phyloP scores from a whole-genome alignment of 2,888 invertebrate genomes.

The Eupithecia subfuscata region DNA sequence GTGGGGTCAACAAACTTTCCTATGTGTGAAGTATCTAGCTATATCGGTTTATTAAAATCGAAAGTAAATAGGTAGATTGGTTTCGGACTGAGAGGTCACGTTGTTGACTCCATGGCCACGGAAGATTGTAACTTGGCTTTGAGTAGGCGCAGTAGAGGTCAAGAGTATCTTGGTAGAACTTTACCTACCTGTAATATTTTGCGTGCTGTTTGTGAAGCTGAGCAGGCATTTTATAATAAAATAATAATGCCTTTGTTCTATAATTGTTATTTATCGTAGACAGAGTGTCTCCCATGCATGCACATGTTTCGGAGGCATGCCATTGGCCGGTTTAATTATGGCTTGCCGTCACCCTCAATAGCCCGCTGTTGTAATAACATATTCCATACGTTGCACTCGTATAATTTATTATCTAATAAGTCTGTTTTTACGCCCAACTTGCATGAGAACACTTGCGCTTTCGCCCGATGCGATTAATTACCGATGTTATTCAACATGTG shows the following conservation, averaged over 20 bases:
- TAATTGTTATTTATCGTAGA: constrained; percentile 27
- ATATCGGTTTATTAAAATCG: constrained; percentile 33
- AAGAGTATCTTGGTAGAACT: background rate
- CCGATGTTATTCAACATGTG: constrained; percentile 76
- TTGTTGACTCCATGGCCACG: constrained; percentile 2
- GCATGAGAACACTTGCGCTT: constrained; percentile 80
- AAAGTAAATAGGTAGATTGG: constrained; percentile 31
- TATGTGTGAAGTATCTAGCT: constrained; percentile 48
- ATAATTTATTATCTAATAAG: constrained; percentile 61
- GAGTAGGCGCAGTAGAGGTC: background rate
- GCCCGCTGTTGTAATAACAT: constrained; percentile 42
- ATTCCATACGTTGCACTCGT: constrained; percentile 41
- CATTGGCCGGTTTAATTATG: constrained; percentile 38
- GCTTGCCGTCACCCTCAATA: constrained; percentile 35
- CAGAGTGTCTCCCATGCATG: constrained; percentile 38
- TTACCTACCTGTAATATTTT: background rate
- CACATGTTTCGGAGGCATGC: constrained; percentile 39
- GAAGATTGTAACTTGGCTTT: background rate
- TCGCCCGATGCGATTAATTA: constrained; percentile 76
- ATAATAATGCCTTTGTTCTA: background rate
- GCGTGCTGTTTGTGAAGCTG: background rate
- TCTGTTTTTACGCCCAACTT: constrained; percentile 61
- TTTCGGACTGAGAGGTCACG: constrained; percentile 12
- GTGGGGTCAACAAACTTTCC: constrained; percentile 57
- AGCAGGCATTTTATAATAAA: background rate